Base-by-base conservation (phyloP, 2,113 vertebrate genomes). In the Malaclemys terrapin region DNA sequence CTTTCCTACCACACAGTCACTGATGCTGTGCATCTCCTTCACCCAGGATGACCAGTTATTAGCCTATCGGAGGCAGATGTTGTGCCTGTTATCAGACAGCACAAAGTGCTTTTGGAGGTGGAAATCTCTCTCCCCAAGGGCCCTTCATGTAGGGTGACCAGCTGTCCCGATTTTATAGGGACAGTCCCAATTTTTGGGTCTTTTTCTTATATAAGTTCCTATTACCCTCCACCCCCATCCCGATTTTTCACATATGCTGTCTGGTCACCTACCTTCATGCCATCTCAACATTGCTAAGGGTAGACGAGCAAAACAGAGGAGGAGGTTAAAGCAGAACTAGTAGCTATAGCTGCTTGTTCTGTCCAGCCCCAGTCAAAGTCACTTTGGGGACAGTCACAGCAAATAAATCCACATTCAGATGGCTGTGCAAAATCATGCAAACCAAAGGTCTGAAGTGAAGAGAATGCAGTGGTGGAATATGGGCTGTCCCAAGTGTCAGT, bases 391-490 rank as follows among this genome's bases (percentile, higher is more conserved):
- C 84, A 88, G 38, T 79, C 84, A 29, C 62, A 38, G 17, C n/a
- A 3, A 59, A 65, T 78, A 72, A 45, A 69, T 69, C 17, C 29
- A n/a, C 5, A 4, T 84, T 82, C 82, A 54, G 80, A 35, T 31
- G 7, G 52, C 52, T 47, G 0, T 49, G 17, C 35, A 54, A 84
- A 50, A 54, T 20, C 56, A 19, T 6, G 42, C 84, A 80, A 4
- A 88, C 69, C 14, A 10, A 10, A 53, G 45, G 20, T 65, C 69
- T n/a, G 2, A 0, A 1, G 1, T 35, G 54, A 82, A 5, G 8
- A 79, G 56, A 25, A 12, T 2, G 1, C 17, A 78, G 52, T 11
- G 45, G 42, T 76, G 35, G 65, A 80, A 14, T 0, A 0, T 85
- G 80, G 82, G 11, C 85, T 84, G 93, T 45, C 91, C 29, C 81